A percentile compares a stretch with the other conserved stretches of the same genome.
Evolutionary conservation across 2,888 invertebrate species (phyloP).

Genomic region (Gymnoscelis rufifasciata): DNA sequence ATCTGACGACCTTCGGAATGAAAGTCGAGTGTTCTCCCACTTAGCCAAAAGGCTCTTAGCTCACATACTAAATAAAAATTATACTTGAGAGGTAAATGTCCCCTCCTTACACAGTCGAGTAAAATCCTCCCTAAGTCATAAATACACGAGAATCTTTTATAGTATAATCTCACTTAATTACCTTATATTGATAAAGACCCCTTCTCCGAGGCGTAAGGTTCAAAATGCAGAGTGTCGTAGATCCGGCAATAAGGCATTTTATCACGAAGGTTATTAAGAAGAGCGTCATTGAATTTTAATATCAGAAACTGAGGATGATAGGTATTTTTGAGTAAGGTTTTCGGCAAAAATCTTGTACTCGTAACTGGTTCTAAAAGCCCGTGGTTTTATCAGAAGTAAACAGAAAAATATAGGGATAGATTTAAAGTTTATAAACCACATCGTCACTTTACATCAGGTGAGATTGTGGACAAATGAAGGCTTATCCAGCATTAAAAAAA

Average conservation of each 20-base stretch:
- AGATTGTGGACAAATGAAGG: too few relatives aligned
- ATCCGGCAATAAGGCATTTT: slow-evolving; percentile 46
- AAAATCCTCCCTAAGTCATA: slow-evolving; percentile 19
- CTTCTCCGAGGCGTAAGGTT: slow-evolving; percentile 8
- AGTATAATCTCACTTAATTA: slow-evolving; percentile 28
- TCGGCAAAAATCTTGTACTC: not conserved
- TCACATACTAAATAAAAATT: too few relatives aligned
- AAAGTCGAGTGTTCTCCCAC: too few relatives aligned
- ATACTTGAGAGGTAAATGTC: too few relatives aligned
- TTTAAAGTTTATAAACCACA: too few relatives aligned
- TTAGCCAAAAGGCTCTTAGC: too few relatives aligned
- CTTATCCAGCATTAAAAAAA: too few relatives aligned
- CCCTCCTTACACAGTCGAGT: not conserved
- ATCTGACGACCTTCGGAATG: too few relatives aligned
- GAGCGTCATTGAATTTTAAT: slow-evolving; percentile 26
- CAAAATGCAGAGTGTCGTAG: slow-evolving; percentile 16
- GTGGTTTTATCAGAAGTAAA: too few relatives aligned
- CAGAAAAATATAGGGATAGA: too few relatives aligned
- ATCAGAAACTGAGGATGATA: slow-evolving; percentile 10
- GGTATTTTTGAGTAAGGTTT: not conserved
- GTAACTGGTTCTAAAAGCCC: too few relatives aligned
- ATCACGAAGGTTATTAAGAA: slow-evolving; percentile 39
- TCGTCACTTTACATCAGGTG: too few relatives aligned
- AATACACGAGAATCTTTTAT: slow-evolving; percentile 22
- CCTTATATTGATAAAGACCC: slow-evolving; percentile 22